These are phyloP conservation scores for Brachionus calyciflorus DNA, from an alignment of 1,140 invertebrate genomes.

Conservation along the genomic window DNA sequence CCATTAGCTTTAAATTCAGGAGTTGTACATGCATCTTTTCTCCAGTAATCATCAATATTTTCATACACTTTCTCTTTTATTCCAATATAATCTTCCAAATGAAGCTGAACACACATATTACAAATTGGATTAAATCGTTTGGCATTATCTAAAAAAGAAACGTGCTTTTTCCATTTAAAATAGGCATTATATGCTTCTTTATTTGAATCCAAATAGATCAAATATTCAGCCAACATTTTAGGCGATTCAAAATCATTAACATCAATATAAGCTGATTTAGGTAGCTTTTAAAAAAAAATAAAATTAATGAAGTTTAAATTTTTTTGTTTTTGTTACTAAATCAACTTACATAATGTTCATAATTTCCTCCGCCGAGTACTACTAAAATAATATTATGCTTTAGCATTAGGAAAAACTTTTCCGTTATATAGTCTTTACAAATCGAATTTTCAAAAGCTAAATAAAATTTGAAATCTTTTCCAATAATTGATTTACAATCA, in stretches of 20 bases:
- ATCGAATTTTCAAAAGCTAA: constrained; percentile 48
- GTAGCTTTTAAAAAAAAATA: constrained; percentile 8
- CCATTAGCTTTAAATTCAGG: too few relatives aligned
- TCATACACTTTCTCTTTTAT: neutral
- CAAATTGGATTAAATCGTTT: neutral
- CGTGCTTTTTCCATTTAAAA: constrained; percentile 31
- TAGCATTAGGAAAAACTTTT: constrained; percentile 47
- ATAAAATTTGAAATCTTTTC: constrained; percentile 47
- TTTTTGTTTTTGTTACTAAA: neutral
- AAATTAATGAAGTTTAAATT: too few relatives aligned
- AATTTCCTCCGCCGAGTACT: constrained; percentile 41
- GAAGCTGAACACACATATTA: constrained; percentile 23
- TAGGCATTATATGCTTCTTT: constrained; percentile 22
- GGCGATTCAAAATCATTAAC: constrained; percentile 45
- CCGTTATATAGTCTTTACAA: constrained; percentile 48
- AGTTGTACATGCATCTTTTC: neutral
- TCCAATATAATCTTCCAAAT: neutral
- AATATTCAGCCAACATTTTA: constrained; percentile 48
- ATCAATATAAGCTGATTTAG: constrained; percentile 45
- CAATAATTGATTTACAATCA: constrained; percentile 17
- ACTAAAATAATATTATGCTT: constrained; percentile 46
- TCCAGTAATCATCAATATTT: constrained; percentile 25
- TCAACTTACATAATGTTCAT: constrained; percentile 25
- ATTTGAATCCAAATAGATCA: constrained; percentile 46
- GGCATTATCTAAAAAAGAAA: neutral